Conservation (phyloP, 2,797 vertebrate genomes). For the Melanogrammus aeglefinus region DNA sequence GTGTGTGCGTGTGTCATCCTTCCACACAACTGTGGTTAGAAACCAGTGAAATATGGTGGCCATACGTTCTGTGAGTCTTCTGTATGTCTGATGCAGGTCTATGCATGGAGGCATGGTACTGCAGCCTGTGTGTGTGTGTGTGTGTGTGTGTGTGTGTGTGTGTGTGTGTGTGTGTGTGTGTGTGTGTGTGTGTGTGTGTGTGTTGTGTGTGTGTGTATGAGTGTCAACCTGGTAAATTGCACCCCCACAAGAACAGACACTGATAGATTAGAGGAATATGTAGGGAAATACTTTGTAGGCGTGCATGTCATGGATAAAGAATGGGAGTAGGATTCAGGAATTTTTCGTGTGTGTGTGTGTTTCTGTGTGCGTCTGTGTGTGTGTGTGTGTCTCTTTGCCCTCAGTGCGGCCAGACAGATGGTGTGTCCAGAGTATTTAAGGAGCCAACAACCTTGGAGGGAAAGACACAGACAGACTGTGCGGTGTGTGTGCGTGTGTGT, state of each 20-base stretch:
- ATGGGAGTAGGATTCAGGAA: neutral
- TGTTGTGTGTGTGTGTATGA: neutral
- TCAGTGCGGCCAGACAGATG: slow-evolving; percentile 39
- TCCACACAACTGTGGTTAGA: no score
- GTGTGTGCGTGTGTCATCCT: neutral
- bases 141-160: no score
- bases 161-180: no score
- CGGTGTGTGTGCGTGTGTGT: no score
- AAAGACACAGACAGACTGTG: slow-evolving; percentile 3
- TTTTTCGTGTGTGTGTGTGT: neutral
- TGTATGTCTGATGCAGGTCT: no score
- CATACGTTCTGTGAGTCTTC: no score
- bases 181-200: neutral
- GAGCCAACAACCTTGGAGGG: slow-evolving; percentile 41
- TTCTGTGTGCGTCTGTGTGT: slow-evolving; percentile 2
- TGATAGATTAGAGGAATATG: neutral
- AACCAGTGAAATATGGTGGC: no score
- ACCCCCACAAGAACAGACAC: neutral
- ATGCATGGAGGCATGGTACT: no score
- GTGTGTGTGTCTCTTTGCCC: neutral
- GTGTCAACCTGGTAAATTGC: neutral
- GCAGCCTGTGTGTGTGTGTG: no score
- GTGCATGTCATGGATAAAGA: neutral
- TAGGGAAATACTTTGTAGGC: neutral
- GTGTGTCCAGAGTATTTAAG: slow-evolving; percentile 31